Evolutionary conservation across 2,113 vertebrate species (phyloP), one percentile per base, ranked within the genome.

Genomic region (Alouatta palliata): DNA sequence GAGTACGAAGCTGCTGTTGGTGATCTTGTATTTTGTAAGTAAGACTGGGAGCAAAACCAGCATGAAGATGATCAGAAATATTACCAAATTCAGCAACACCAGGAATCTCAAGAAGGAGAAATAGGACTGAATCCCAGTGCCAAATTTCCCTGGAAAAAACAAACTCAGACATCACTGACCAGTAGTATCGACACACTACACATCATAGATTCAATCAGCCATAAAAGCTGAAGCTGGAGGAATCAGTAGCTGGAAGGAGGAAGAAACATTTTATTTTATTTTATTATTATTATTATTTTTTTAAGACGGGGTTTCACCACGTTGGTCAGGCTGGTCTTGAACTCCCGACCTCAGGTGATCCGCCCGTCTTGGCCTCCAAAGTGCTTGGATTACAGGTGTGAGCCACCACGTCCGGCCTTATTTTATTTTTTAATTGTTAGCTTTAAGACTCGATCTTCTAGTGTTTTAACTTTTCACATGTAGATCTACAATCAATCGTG

Each of bases 81-180:
- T 99, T 68, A 99, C 93, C 79, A 99, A 96, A 97, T 99, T 99
- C 97, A 99, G 99, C 92, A 99, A 75, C 35, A 99, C 99, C 97
- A 99, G 98, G 98, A 99, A 99, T 71, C 99, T 99, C 82, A 99
- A 98, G 98, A 99, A 99, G 37, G 99, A 99, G 98, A 99, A 99
- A 96, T 99, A 99, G 21, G 99, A 99, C 96, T 99, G 99, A 97
- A 99, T 99, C 21, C 99, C 99, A 1, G 99, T 99, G 95, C 99
- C 99, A 93, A 99, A 99, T 98, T 99, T 99, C 61, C 99, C 99
- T 99, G 73, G 21, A 95, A 76, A 89, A 98, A 91, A 98, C 73
- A 97, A 66, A 97, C 87, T 9, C 4, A 71, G 66, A 75, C 40
- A 80, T 81, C 45, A 64, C 0, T 73, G 19, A 75, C 14, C 66